Percentiles rank a stretch among this genome's conserved stretches.
phyloP scores from a whole-genome alignment of 2,113 vertebrate species.

The Cynoglossus semilaevis region DNA sequence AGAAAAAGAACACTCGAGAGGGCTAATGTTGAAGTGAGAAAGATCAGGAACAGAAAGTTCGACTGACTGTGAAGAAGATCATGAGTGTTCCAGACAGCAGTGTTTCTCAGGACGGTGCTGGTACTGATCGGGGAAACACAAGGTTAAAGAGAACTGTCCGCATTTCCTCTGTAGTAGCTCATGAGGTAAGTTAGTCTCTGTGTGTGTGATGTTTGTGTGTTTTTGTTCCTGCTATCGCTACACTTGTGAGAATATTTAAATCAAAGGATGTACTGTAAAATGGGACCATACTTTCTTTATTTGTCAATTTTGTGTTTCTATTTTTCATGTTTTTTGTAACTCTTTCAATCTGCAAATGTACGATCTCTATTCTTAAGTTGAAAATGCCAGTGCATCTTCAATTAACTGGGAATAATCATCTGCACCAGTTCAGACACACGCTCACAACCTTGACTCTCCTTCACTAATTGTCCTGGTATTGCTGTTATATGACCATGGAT shows the following conservation, averaged over 20 bases:
- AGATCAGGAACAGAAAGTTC: neutral
- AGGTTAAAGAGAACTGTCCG: slow-evolving; percentile 73
- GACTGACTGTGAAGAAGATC: neutral
- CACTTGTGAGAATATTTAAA: neutral
- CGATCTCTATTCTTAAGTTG: neutral
- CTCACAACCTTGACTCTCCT: neutral
- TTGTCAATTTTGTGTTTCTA: no score
- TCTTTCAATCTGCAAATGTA: no score
- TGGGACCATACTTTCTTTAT: no score
- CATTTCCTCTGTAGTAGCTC: slow-evolving; percentile 81
- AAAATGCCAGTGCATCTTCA: neutral
- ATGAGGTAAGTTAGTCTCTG: slow-evolving; percentile 74
- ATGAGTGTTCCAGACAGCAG: slow-evolving; percentile 34
- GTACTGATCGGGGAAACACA: slow-evolving; percentile 54
- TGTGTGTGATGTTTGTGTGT: neutral
- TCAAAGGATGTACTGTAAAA: no score
- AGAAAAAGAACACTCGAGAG: neutral
- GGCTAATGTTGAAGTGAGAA: no score
- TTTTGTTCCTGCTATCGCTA: neutral
- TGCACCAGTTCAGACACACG: neutral
- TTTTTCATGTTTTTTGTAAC: no score
- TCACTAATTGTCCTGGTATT: neutral
- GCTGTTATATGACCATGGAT: neutral
- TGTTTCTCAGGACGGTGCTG: slow-evolving; percentile 60
- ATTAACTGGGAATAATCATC: no score